Conservation (phyloP, 2,797 vertebrate genomes). For the Apodemus agrarius region DNA sequence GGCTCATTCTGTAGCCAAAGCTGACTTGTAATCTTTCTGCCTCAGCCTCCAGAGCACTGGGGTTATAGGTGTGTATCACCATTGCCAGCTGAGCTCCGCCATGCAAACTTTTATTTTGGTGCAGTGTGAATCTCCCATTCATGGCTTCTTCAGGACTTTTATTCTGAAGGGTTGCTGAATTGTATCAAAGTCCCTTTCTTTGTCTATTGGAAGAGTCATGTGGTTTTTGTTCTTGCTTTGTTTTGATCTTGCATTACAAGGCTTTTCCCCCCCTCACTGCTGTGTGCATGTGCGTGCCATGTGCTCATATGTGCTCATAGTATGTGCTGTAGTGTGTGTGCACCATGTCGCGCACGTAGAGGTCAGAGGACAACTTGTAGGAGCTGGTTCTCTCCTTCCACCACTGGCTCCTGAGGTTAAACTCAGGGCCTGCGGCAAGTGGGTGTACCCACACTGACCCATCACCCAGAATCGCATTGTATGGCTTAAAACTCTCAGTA, state of each 20-base stretch:
- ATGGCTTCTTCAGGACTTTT: not conserved
- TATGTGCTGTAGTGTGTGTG: not conserved
- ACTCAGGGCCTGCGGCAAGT: not conserved
- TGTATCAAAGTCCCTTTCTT: not conserved
- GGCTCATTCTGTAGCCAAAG: not conserved
- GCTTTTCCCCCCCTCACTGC: not conserved
- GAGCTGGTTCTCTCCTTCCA: not conserved
- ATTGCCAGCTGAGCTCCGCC: not conserved
- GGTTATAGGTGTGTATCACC: not conserved
- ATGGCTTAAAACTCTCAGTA: not conserved
- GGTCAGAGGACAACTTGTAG: not conserved
- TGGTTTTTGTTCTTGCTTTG: not conserved
- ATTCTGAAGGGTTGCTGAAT: not conserved
- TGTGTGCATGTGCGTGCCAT: not conserved
- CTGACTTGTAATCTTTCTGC: not conserved
- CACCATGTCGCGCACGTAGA: not conserved
- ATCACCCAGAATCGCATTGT: not conserved
- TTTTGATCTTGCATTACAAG: not conserved
- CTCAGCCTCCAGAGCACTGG: not conserved
- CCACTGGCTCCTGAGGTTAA: not conserved
- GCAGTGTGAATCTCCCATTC: not conserved
- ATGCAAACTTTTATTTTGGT: not conserved
- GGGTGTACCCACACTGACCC: not conserved
- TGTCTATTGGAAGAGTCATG: not conserved
- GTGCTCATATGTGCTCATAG: not conserved